Evolutionary conservation across 2,797 vertebrate species (phyloP), one percentile per base, ranked within the genome.

Genomic region (Peromyscus attwateri): DNA sequence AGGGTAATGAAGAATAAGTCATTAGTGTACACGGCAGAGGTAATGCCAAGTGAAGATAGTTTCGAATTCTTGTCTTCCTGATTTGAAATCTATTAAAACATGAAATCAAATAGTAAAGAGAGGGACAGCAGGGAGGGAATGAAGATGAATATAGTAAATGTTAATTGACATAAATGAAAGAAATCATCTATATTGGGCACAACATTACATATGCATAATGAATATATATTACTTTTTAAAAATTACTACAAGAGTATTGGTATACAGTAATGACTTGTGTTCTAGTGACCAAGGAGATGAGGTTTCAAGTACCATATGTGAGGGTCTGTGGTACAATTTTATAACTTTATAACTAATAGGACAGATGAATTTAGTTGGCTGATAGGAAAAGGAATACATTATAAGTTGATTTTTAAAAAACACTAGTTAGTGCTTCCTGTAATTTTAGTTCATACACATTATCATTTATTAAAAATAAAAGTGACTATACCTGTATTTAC

Each of bases 1-100:
- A 8, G 6, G n/a, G 2, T 84, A 13, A 7, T 21, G 29, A 83
- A 83, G 43, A 79, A 91, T 76, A 84, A 60, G 10, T 37, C 34
- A 90, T 82, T 87, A 49, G 43, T 83, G 7, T 46, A 29, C 49
- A 37, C 76, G 10, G 37, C 3, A 77, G 34, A 90, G 4, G 43
- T 57, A 68, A 76, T 60, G 3, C 85, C 46, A 37, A 37, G 5
- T 2, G 52, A 92, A 77, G 10, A 8, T 37, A 37, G 46, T 11
- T 79, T 91, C 89, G 82, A 95, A 75, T 73, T n/a, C 5, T 29
- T 75, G 7, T 79, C 27, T 66, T 97, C 34, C 49, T 85, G 31
- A 84, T 17, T 88, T 55, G 37, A 75, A 95, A 93, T 37, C 3
- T 87, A 96, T 29, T 82, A 68, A 91, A 76, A 80, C 6, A 46